Conservation (phyloP, 2,888 invertebrate species). For the Rutpela maculata region DNA sequence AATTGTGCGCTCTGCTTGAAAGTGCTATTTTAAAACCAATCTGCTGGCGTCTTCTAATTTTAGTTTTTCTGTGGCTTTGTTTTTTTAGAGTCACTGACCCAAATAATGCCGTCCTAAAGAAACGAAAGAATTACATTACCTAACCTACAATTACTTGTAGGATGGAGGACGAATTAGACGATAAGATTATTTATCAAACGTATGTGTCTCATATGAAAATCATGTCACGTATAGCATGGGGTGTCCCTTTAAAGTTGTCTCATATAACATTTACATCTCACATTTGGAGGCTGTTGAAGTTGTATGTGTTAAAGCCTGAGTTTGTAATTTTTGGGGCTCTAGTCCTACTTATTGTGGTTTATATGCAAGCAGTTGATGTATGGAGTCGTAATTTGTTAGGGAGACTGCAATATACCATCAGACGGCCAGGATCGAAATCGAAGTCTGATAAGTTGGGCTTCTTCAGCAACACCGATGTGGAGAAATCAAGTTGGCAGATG, state of each 20-base stretch:
- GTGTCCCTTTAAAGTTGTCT: conserved; percentile 82
- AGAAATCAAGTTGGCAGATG: conserved; percentile 84
- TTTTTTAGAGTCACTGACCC: conserved; percentile 55
- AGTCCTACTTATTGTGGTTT: conserved; percentile 84
- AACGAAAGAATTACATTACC: conserved; percentile 42
- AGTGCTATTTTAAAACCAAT: conserved; percentile 26
- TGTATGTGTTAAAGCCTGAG: conserved; percentile 88
- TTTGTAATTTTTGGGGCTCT: conserved; percentile 83
- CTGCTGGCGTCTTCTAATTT: conserved; percentile 46
- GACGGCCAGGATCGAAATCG: conserved; percentile 76
- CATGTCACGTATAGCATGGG: conserved; percentile 87
- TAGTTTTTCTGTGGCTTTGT: conserved; percentile 47
- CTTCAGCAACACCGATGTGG: conserved; percentile 76
- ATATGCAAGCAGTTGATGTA: conserved; percentile 88
- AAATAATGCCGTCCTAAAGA: conserved; percentile 53
- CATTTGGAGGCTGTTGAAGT: conserved; percentile 86
- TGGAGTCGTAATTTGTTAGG: conserved; percentile 85
- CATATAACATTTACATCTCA: conserved; percentile 81
- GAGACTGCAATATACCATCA: conserved; percentile 81
- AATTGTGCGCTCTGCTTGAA: conserved; percentile 21
- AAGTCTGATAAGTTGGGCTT: conserved; percentile 78
- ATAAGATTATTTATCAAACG: conserved; percentile 91
- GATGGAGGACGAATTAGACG: conserved; percentile 96
- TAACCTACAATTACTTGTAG: conserved; percentile 45
- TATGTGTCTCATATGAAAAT: conserved; percentile 91